Percentiles rank a stretch among this genome's conserved stretches.
Conservation (phyloP, 2,113 vertebrate species). For the Vombatus ursinus region DNA sequence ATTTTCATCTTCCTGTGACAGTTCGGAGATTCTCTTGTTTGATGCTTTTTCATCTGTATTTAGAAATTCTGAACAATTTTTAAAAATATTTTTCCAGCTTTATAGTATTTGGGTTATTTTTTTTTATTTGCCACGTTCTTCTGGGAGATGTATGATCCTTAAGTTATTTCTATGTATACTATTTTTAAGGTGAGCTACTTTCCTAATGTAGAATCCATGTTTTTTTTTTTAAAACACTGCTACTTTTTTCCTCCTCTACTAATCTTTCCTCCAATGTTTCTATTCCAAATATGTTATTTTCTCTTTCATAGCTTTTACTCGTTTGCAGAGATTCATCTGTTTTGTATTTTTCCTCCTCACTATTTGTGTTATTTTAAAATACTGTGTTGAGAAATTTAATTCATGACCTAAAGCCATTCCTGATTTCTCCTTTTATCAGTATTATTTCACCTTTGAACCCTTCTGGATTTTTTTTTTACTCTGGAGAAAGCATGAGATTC, state of each 20-base stretch:
- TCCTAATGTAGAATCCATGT: neutral
- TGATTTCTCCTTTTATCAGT: neutral
- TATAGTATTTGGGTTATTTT: neutral
- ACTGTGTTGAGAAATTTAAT: neutral
- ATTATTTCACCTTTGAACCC: neutral
- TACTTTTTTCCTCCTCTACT: neutral
- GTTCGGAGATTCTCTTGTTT: neutral
- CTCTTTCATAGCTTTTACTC: neutral
- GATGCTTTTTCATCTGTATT: neutral
- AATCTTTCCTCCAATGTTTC: neutral
- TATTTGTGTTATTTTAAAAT: neutral
- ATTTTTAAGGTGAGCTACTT: neutral
- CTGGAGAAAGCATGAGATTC: neutral
- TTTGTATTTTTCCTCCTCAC: neutral
- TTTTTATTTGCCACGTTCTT: neutral
- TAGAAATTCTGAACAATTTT: neutral
- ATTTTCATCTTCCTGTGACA: neutral
- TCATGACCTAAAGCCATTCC: neutral
- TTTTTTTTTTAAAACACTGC: neutral
- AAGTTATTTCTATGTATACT: neutral
- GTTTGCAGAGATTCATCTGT: neutral
- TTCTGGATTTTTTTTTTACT: neutral
- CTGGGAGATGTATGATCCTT: neutral
- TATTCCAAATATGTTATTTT: neutral
- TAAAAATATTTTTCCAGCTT: neutral